These are phyloP conservation scores for Latrodectus elegans DNA, from an alignment of 2,888 invertebrate species.

Conservation along the genomic window DNA sequence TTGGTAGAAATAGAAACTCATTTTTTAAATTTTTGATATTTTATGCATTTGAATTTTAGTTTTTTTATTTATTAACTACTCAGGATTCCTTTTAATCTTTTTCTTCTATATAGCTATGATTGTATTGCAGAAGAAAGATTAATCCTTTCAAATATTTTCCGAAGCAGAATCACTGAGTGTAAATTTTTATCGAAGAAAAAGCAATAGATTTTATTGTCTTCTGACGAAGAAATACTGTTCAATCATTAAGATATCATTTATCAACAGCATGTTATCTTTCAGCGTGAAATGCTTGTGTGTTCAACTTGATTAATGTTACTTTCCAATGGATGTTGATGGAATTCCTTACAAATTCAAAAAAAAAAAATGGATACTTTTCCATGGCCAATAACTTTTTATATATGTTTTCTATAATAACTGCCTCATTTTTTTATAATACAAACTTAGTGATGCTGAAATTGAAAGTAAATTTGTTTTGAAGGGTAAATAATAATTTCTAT, in stretches of 20 bases:
- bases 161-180: not conserved
- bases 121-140: no score
- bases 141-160: not conserved
- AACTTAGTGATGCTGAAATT: no score
- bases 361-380: not conserved
- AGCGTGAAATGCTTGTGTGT: not conserved
- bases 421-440: no score
- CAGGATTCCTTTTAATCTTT: no score
- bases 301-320: conserved; percentile 10
- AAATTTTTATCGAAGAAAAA: not conserved
- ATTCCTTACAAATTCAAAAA: not conserved
- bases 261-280: conserved; percentile 1
- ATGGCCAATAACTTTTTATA: not conserved
- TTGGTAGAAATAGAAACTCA: no score
- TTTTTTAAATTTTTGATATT: no score
- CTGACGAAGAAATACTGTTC: not conserved
- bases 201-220: conserved; percentile 1
- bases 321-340: conserved; percentile 11
- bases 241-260: conserved; percentile 27
- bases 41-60: no score
- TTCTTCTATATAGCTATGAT: no score
- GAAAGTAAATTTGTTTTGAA: no score
- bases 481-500: no score
- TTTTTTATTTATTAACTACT: no score
- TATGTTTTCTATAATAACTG: not conserved